Evolutionary conservation across 1,140 invertebrate genomes (phyloP).

Genomic region (Caenorhabditis briggsae): DNA sequence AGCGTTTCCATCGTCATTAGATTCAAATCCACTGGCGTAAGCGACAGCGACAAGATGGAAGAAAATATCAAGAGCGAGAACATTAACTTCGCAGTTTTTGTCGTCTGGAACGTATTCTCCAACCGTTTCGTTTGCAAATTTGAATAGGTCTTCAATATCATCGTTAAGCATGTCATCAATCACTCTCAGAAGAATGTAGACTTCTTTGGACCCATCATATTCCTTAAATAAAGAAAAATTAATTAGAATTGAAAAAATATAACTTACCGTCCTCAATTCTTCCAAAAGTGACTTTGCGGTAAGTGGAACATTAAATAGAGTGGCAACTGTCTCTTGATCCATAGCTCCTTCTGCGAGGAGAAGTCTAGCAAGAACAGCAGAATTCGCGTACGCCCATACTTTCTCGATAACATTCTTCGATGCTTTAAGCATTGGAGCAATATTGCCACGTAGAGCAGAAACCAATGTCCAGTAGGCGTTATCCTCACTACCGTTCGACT

Average conservation of each 20-base stretch:
- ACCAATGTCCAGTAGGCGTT: constrained; percentile 13
- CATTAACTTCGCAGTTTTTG: constrained; percentile 25
- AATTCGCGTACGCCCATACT: constrained; percentile 34
- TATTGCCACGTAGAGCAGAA: constrained; percentile 28
- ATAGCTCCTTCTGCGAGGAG: constrained; percentile 28
- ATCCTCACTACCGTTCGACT: constrained; percentile 26
- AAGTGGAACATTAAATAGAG: constrained; percentile 20
- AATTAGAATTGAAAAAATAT: background rate
- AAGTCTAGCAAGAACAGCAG: constrained; percentile 25
- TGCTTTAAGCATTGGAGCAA: background rate
- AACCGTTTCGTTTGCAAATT: constrained; percentile 5
- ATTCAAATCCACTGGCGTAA: constrained; percentile 36
- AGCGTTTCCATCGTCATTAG: constrained; percentile 39
- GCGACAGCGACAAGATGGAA: constrained; percentile 24
- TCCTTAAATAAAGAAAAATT: background rate
- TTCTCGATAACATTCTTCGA: constrained; percentile 15
- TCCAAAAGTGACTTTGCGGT: constrained; percentile 19
- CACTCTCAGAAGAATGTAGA: constrained; percentile 6
- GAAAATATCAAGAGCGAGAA: constrained; percentile 31
- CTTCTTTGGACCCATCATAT: constrained; percentile 4
- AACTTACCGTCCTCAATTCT: constrained; percentile 2
- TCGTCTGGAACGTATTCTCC: constrained; percentile 7
- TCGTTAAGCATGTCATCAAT: constrained; percentile 35
- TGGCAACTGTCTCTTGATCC: background rate
- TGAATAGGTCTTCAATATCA: constrained; percentile 33